Base-by-base conservation (phyloP, 2,113 vertebrate species). In the Anguilla japonica region DNA sequence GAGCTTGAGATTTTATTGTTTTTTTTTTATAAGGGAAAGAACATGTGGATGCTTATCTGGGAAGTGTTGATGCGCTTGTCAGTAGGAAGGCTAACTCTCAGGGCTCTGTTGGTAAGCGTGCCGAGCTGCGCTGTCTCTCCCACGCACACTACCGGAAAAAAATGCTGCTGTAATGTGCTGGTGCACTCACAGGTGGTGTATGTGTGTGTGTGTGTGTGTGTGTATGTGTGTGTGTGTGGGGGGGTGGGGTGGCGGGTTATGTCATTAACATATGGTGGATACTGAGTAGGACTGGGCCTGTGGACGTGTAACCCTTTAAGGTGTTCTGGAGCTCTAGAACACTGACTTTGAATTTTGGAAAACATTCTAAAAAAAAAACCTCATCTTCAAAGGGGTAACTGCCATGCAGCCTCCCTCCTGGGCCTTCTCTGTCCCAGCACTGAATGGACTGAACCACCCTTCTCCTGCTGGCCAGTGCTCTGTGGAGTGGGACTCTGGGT, bases 401-500 rank as follows among this genome's bases (percentile, higher is more conserved):
- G 60, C 34, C 34, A 34, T 34, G 34, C 34, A 63, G 15, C 14
- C 14, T 22, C 60, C 0, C 60, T 20, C 14, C 60, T 63, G 60
- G 60, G 14, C 60, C 60, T 63, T 4, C 60, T 63, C 60, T 34
- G 34, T 22, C 53, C 53, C 53, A 56, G 53, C 53, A 1, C 53
- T 56, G 53, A 8, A 15, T 56, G 53, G 53, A 15, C 8, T 56
- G 56, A 15, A 20, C 14, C 56, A 60, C 56, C 56, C 56, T 16
- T n/a, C 20, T n/a, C 63, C 63, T n/a, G 63, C 63, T n/a, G 63
- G 63, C 63, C 63, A 14, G 63, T n/a, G 3, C 63, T 71, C 16
- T 8, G 63, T 71, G 89, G 88, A 81, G 89, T 84, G 88, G 84
- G 41, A 46, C 80, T 7, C 80, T 22, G 80, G 41, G 43, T 18